phyloP scores from a whole-genome alignment of 35 echinoderm and acorn worm species.

The Heliocidaris erythrogramma region DNA sequence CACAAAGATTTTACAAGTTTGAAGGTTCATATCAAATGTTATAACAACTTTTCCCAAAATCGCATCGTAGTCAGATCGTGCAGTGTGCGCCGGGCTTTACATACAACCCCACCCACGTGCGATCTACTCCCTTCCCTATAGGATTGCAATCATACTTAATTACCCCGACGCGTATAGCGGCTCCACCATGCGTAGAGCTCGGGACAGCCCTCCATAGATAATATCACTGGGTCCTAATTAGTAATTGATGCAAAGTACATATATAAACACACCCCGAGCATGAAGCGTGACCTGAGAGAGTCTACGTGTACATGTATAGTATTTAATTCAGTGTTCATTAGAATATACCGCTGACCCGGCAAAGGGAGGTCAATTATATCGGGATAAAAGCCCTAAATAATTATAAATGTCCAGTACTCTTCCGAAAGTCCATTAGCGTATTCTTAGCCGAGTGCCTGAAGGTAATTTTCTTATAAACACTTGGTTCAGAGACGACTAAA shows the following conservation, averaged over 20 bases:
- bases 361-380: neutral
- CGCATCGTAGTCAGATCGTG: too few species aligned
- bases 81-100: too few species aligned
- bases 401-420: neutral
- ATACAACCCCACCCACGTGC: too few species aligned
- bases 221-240: neutral
- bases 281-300: neutral
- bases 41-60: too few species aligned
- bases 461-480: too few species aligned
- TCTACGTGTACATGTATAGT: neutral
- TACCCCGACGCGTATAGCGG: neutral
- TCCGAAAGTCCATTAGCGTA: neutral
- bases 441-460: neutral
- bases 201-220: neutral
- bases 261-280: neutral
- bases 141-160: neutral
- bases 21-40: too few species aligned
- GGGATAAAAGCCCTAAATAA: neutral
- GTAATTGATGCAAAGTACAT: neutral
- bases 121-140: too few species aligned
- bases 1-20: too few species aligned
- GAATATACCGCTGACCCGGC: neutral
- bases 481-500: too few species aligned
- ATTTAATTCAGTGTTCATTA: neutral
- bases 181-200: neutral